Base-by-base conservation (phyloP, 2,888 invertebrate species). In the Ochropacha duplaris region DNA sequence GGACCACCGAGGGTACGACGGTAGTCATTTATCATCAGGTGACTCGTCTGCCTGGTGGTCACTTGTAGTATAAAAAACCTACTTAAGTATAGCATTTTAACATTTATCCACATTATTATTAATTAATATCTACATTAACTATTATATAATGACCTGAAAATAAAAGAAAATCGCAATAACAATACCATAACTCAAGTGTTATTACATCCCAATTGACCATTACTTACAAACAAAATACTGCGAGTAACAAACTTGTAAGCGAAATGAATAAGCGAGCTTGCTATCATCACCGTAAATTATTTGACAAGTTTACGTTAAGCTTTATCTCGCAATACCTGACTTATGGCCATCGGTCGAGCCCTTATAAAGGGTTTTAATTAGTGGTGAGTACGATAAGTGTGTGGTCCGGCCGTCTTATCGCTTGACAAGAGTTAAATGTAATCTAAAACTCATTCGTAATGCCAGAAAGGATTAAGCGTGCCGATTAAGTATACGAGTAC, bases 221-320 rank as follows among this genome's bases (percentile, higher is more conserved):
- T 68, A 62, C 60, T 61, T 57, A 60, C 50, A 49, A 36, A 57
- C 49, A 58, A 64, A 66, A 60, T 63, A 62, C 57, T 60, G 16
- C 57, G 57, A 60, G 58, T 61, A 68, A 57, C 61, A 54, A 59
- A 14, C 51, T n/a, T 61, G 69, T 67, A 71, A 70, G 70, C 72
- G 68, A 71, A 72, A 76, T 67, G 56, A 56, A 61, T 50, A 52
- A 6, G 51, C 51, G 24, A 4, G 66, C 57, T 54, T 60, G 72
- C 71, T 89, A 90, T 90, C 89, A 82, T 71, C 75, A 72, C 79
- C 77, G 87, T 90, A 90, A 90, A 87, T 90, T 89, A 89, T 88
- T 86, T 88, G 86, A 88, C 88, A 88, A 81, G 84, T 75, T 68
- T 69, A 74, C 83, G 88, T 89, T 90, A 86, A 86, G 89, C 87